Percentiles rank a stretch among this genome's conserved stretches.
Conservation (phyloP, 53 echinoderm and acorn worm genomes). For the Paracentrotus lividus region DNA sequence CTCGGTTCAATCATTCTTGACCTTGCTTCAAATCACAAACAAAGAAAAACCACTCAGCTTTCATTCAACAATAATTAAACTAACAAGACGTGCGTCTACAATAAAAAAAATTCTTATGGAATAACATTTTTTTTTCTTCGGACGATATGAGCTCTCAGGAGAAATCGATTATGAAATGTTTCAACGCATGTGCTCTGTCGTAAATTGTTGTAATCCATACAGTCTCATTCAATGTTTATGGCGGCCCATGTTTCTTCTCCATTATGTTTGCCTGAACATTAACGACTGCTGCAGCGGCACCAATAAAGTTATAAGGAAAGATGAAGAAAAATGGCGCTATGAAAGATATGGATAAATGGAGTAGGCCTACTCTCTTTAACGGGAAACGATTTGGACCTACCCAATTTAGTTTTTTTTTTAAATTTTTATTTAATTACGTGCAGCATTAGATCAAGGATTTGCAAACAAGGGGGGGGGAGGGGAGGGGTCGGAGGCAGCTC, state of each 20-base stretch:
- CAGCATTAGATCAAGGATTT: no score
- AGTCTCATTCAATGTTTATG: not conserved
- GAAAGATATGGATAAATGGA: no score
- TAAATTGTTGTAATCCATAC: conserved; percentile 30
- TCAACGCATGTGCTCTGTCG: not conserved
- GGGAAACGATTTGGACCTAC: no score
- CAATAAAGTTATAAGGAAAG: not conserved
- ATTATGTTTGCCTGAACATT: not conserved
- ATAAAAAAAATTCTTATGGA: conserved; percentile 1
- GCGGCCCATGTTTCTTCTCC: not conserved
- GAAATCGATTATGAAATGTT: conserved; percentile 39
- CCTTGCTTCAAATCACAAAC: not conserved
- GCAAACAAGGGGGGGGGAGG: no score
- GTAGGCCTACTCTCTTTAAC: no score
- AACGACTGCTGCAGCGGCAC: not conserved
- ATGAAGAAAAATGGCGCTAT: no score
- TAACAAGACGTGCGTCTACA: not conserved
- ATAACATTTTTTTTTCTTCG: not conserved
- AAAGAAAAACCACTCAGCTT: not conserved
- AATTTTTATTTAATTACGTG: no score
- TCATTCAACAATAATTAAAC: not conserved
- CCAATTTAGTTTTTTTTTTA: no score
- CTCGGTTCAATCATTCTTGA: not conserved
- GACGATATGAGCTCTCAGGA: not conserved
- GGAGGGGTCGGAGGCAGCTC: no score